Conservation (phyloP, 2,888 invertebrate genomes). For the Apodemia zela region DNA sequence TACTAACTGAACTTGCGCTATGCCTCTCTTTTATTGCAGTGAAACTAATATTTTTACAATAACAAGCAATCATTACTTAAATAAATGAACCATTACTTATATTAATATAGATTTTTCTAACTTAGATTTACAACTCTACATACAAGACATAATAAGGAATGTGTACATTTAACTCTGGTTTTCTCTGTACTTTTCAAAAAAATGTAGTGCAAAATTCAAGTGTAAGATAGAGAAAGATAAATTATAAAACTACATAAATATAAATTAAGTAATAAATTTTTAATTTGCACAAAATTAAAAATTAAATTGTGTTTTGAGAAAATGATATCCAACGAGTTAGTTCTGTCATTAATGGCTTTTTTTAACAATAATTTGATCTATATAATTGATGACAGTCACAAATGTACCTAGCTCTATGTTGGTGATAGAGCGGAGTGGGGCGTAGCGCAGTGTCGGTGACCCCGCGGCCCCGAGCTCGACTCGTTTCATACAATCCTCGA, state of each 20-base stretch:
- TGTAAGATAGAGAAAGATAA: background rate
- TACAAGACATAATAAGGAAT: background rate
- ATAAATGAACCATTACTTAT: background rate
- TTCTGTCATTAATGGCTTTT: background rate
- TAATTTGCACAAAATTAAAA: background rate
- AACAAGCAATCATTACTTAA: background rate
- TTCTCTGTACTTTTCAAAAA: background rate
- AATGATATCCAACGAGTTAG: background rate
- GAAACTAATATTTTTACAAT: background rate
- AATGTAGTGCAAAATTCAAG: background rate
- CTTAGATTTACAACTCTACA: background rate
- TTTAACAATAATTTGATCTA: background rate
- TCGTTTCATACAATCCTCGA: conserved; percentile 45
- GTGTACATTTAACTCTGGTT: background rate
- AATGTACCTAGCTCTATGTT: conserved; percentile 35
- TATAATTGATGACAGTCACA: conserved; percentile 12
- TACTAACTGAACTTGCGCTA: conserved; percentile 64
- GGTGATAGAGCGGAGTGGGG: conserved; percentile 40
- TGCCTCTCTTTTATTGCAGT: conserved; percentile 37
- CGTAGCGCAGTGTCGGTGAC: conserved; percentile 64
- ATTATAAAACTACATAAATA: background rate
- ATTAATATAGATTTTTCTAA: background rate
- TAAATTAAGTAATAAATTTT: background rate
- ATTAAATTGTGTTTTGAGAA: background rate
- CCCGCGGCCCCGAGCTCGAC: conserved; percentile 59